Conservation (phyloP, 92 coral and sea anemone species). For the Anthopleura xanthogrammica region DNA sequence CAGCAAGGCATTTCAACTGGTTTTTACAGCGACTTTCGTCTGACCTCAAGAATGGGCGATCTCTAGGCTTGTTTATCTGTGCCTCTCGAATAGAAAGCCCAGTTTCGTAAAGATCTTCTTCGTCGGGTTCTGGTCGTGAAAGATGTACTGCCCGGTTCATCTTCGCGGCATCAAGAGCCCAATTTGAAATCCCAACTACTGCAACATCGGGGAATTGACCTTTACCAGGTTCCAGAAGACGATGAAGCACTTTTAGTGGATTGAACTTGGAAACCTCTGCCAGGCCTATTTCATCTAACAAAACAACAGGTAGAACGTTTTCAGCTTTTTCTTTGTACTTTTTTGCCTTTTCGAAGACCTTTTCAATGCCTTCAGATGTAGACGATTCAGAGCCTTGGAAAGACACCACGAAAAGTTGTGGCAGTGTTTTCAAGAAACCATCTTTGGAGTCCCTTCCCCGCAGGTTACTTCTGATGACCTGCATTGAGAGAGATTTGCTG, state of each 20-base stretch:
- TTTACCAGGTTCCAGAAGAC: conserved; percentile 84
- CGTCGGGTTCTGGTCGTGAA: conserved; percentile 95
- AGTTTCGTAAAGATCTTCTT: conserved; percentile 80
- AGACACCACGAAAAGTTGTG: conserved; percentile 92
- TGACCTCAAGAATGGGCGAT: conserved; percentile 31
- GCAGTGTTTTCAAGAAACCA: conserved; percentile 69
- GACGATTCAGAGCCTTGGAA: conserved; percentile 98
- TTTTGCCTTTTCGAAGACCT: conserved; percentile 91
- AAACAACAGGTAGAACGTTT: conserved; percentile 91
- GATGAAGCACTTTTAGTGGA: conserved; percentile 94
- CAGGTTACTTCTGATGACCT: conserved; percentile 85
- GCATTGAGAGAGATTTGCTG: conserved; percentile 97
- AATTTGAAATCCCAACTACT: conserved; percentile 98
- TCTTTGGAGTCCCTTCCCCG: conserved; percentile 92
- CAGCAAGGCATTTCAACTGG: conserved; percentile 74
- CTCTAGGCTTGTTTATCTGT: conserved; percentile 21
- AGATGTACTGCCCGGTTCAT: conserved; percentile 99
- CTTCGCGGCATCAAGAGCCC: conserved; percentile 98
- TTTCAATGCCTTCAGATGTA: conserved; percentile 91
- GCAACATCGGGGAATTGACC: conserved; percentile 91
- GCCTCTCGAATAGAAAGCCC: conserved; percentile 84
- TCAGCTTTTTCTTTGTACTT: conserved; percentile 76
- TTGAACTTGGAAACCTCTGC: conserved; percentile 97
- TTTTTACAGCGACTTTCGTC: neutral
- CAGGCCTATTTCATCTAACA: conserved; percentile 94